phyloP scores from a whole-genome alignment of 1,140 invertebrate species.

The Psilanteris sp. region DNA sequence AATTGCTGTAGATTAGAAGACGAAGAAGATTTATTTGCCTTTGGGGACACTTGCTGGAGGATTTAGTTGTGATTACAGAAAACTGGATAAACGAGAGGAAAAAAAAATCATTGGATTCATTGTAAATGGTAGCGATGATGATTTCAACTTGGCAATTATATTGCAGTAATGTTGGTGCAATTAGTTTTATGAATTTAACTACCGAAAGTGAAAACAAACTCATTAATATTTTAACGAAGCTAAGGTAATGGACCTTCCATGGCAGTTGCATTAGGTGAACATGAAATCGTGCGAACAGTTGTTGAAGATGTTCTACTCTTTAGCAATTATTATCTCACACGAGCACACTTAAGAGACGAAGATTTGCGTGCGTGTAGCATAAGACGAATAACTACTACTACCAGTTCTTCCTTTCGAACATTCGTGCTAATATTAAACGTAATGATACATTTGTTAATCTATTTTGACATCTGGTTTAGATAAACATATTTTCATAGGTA shows the following conservation, averaged over 20 bases:
- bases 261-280: neutral
- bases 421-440: slow-evolving; percentile 13
- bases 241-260: slow-evolving; percentile 1
- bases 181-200: slow-evolving; percentile 21
- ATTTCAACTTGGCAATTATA: slow-evolving; percentile 3
- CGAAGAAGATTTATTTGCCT: slow-evolving; percentile 7
- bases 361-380: slow-evolving; percentile 4
- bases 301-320: slow-evolving; percentile 12
- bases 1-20: slow-evolving; percentile 42
- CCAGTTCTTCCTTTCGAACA: slow-evolving; percentile 21
- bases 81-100: slow-evolving; percentile 25
- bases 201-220: slow-evolving; percentile 15
- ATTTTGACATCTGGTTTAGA: slow-evolving; percentile 35
- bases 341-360: slow-evolving; percentile 56
- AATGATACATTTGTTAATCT: slow-evolving; percentile 25
- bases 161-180: slow-evolving; percentile 9
- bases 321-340: slow-evolving; percentile 20
- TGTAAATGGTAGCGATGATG: slow-evolving; percentile 1
- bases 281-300: slow-evolving; percentile 9
- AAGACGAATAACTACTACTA: slow-evolving; percentile 20
- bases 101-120: slow-evolving; percentile 11
- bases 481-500: slow-evolving; percentile 47
- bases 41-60: neutral
- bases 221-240: slow-evolving; percentile 24
- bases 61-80: slow-evolving; percentile 38